These are phyloP conservation scores for Tragelaphus buxtoni DNA, from an alignment of 2,113 vertebrate genomes.

Conservation along the genomic window DNA sequence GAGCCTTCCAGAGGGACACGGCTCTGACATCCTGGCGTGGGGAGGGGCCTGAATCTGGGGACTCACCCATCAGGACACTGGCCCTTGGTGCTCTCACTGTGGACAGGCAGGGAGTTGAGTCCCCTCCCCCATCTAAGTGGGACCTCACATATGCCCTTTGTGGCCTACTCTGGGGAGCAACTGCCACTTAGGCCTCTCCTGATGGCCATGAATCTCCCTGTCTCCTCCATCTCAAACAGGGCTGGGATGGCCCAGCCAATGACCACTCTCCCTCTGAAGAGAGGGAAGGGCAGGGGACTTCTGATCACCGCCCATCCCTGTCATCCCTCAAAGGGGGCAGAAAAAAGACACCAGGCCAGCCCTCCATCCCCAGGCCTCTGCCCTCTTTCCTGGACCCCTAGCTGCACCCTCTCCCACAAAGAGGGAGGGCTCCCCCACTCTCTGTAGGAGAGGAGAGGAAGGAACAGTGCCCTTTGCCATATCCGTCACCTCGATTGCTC, in stretches of 20 bases:
- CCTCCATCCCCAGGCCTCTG: not conserved
- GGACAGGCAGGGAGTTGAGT: not conserved
- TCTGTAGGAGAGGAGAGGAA: not conserved
- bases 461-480: not conserved
- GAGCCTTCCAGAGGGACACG: constrained; percentile 58
- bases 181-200: not conserved
- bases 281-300: not conserved
- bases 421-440: not conserved
- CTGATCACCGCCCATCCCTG: not conserved
- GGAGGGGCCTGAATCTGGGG: not conserved
- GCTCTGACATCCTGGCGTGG: not conserved
- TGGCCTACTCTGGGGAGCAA: not conserved
- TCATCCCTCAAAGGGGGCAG: not conserved
- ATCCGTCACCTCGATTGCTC: not conserved
- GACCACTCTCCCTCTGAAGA: not conserved
- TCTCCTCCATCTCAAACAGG: not conserved
- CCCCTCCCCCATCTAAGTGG: not conserved
- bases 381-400: not conserved
- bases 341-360: not conserved
- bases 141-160: not conserved
- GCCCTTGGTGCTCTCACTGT: not conserved
- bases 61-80: not conserved
- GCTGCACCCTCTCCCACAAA: not conserved
- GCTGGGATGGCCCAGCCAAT: not conserved
- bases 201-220: not conserved